Base-by-base conservation (phyloP, 2,797 vertebrate genomes). In the Echeneis naucrates region DNA sequence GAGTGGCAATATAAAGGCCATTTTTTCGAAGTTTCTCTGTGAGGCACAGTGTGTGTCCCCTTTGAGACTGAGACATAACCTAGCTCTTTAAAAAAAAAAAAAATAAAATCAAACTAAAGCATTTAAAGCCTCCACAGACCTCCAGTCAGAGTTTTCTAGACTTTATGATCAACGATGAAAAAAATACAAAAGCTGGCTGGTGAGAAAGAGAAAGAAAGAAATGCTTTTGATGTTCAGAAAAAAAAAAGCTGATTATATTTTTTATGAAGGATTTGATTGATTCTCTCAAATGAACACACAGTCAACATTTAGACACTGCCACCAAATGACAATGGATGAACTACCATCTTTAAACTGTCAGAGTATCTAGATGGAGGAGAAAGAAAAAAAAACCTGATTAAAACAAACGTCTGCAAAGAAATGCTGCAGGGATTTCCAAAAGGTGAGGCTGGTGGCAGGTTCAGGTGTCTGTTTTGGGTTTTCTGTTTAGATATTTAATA, bases 151-250 rank as follows among this genome's bases (percentile, higher is more conserved):
- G 66, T 75, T 72, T n/a, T 58, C 48, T 2, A 0, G 30, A 54
- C 50, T 81, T 72, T 62, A 80, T 70, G 72, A 87, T 81, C 67
- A 88, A 80, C 83, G 80, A 83, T 59, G 68, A 78, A 83, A 73
- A 73, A 60, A 68, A 77, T 38, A 76, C 51, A 52, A 75, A 77
- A 68, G 21, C 64, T 27, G 74, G 40, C 57, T 32, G 21, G 33
- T 62, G 69, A 69, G 68, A 61, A 74, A 65, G 3, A 83, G 6
- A 60, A 17, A 60, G 63, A 33, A 35, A 37, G 33, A 17, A 23
- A n/a, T 0, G 55, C 55, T 68, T 82, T 75, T 71, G 73, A 86
- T 82, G 55, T 68, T 63, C 68, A 45, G n/a, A 60, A 33, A n/a
- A 14, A 55, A 81, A n/a, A n/a, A n/a, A n/a, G 23, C 55, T 21